Percentiles rank a stretch among this genome's conserved stretches.
phyloP scores from a whole-genome alignment of 1,140 invertebrate genomes.

The Limonius californicus region DNA sequence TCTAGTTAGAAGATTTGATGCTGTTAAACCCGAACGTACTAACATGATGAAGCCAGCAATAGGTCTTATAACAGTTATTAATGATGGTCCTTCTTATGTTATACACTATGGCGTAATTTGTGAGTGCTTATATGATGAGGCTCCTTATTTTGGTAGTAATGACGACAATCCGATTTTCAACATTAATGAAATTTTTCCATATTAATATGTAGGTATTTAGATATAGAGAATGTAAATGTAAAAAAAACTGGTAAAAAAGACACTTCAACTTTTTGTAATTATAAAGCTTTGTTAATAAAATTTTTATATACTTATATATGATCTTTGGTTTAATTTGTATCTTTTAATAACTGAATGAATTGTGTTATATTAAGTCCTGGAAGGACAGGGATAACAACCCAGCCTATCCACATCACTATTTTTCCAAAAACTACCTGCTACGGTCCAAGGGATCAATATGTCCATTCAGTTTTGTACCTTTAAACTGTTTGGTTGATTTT shows the following conservation, averaged over 20 bases:
- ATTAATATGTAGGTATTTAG: slow-evolving; percentile 16
- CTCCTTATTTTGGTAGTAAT: slow-evolving; percentile 16
- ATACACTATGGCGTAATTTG: slow-evolving; percentile 21
- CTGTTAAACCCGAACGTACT: too few species aligned
- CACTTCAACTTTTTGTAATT: slow-evolving; percentile 17
- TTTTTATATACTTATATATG: slow-evolving; percentile 6
- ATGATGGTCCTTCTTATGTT: slow-evolving; percentile 14
- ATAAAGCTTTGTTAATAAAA: slow-evolving; percentile 17
- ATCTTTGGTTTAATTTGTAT: background rate
- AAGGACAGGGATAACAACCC: background rate
- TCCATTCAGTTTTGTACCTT: too few species aligned
- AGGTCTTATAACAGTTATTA: slow-evolving; percentile 14
- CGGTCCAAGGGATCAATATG: background rate
- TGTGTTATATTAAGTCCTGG: background rate
- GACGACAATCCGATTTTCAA: slow-evolving; percentile 12
- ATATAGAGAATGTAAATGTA: slow-evolving; percentile 19
- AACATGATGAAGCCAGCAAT: too few species aligned
- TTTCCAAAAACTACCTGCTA: background rate
- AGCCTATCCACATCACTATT: background rate
- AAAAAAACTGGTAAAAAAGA: slow-evolving; percentile 8
- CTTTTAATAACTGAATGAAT: background rate
- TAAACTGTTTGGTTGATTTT: too few species aligned
- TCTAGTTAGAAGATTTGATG: too few species aligned
- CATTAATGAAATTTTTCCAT: slow-evolving; percentile 17
- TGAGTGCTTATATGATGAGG: slow-evolving; percentile 15